phyloP scores from a whole-genome alignment of 2,797 vertebrate species.

The Sylvilagus floridanus region DNA sequence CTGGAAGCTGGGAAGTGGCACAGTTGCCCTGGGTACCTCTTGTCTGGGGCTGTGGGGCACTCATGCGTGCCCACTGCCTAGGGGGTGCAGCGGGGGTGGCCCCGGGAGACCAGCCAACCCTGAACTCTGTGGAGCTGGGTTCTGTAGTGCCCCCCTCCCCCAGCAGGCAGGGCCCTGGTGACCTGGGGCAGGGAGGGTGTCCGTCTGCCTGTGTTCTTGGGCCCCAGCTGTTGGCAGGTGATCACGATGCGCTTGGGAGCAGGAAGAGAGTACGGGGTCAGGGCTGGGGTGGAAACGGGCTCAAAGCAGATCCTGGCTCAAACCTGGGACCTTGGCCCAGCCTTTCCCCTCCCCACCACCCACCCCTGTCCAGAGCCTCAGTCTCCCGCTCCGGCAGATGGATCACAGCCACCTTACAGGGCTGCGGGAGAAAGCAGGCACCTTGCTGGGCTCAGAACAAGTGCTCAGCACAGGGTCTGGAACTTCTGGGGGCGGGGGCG shows the following conservation, averaged over 20 bases:
- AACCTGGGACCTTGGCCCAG: not conserved
- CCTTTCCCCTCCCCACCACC: too few species aligned
- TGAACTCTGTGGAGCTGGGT: not conserved
- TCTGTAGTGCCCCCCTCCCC: not conserved
- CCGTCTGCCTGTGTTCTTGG: not conserved
- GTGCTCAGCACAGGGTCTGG: not conserved
- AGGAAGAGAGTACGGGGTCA: not conserved
- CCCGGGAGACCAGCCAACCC: not conserved
- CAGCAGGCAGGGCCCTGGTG: not conserved
- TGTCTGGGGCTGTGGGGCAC: constrained; percentile 14
- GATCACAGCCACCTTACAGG: not conserved
- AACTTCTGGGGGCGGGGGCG: not conserved
- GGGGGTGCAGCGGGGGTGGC: not conserved
- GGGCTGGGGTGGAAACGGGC: not conserved
- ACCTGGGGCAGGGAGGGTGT: not conserved
- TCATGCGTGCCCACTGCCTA: constrained; percentile 34
- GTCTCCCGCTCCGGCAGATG: not conserved
- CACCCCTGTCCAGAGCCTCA: not conserved
- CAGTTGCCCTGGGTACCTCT: not conserved
- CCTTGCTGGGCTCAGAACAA: not conserved
- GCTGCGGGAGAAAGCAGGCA: not conserved
- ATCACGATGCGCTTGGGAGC: not conserved
- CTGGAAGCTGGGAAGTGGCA: not conserved
- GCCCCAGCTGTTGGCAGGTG: constrained; percentile 40
- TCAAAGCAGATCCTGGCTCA: not conserved